Percentiles rank a stretch among this genome's conserved stretches.
Conservation (phyloP, 2,113 vertebrate genomes). For the Perca fluviatilis region DNA sequence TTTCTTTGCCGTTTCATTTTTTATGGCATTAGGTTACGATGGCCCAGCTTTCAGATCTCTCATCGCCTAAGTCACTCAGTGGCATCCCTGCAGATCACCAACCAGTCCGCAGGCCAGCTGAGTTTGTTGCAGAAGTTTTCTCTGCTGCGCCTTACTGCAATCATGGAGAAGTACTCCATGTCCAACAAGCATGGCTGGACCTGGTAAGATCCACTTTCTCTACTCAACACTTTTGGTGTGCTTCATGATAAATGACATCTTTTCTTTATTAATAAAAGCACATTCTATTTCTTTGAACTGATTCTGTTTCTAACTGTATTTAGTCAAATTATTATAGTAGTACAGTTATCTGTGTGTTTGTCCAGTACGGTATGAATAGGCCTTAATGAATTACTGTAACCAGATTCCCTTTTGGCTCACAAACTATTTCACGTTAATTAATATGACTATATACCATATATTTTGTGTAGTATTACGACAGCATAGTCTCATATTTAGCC, state of each 20-base stretch:
- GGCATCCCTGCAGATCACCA: slow-evolving; percentile 92
- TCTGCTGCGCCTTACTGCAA: slow-evolving; percentile 94
- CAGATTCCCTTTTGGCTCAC: background rate
- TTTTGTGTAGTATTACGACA: no score
- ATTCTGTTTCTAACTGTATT: background rate
- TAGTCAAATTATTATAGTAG: background rate
- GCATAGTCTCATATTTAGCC: background rate
- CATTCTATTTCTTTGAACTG: background rate
- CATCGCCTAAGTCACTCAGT: slow-evolving; percentile 89
- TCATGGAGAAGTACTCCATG: slow-evolving; percentile 98
- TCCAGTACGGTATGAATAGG: background rate
- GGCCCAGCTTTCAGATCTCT: slow-evolving; percentile 96
- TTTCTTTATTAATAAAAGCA: background rate
- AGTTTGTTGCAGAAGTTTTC: slow-evolving; percentile 96
- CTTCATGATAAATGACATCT: background rate
- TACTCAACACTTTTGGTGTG: background rate
- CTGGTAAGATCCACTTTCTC: slow-evolving; percentile 82
- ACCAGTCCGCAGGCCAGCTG: slow-evolving; percentile 94
- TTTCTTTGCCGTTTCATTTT: slow-evolving; percentile 14
- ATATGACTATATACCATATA: background rate
- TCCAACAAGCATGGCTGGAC: slow-evolving; percentile 98
- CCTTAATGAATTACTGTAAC: background rate
- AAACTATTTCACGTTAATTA: background rate
- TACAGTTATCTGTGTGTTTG: background rate
- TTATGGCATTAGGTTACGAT: slow-evolving; percentile 85